phyloP scores from a whole-genome alignment of 2,113 vertebrate genomes.

The Mus musculus region DNA sequence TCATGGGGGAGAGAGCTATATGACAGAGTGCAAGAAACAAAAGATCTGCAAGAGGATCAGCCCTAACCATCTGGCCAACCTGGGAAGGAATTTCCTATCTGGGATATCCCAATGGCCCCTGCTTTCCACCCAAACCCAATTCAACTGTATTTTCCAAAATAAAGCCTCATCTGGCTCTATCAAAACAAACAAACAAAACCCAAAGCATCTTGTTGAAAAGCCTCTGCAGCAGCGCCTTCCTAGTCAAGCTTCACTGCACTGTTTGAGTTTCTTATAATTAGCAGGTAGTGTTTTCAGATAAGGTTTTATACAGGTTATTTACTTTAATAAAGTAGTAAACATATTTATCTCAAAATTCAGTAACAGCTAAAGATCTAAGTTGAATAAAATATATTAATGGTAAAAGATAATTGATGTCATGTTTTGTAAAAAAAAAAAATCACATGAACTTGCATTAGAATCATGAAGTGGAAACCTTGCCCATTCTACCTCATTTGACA shows the following conservation, averaged over 20 bases:
- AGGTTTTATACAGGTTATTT: neutral
- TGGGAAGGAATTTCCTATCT: neutral
- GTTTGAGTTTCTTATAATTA: conserved; percentile 32
- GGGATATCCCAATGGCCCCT: neutral
- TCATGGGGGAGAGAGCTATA: neutral
- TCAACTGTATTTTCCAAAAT: conserved; percentile 65
- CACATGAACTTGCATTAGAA: neutral
- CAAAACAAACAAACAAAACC: neutral
- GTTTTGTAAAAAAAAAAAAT: conserved; percentile 34
- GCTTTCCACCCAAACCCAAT: neutral
- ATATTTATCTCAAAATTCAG: conserved; percentile 9
- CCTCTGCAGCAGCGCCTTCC: neutral
- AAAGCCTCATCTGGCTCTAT: conserved; percentile 48
- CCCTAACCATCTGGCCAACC: neutral
- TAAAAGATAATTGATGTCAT: neutral
- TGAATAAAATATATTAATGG: neutral
- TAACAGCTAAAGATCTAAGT: neutral
- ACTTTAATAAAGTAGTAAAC: conserved; percentile 15
- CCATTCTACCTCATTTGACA: neutral
- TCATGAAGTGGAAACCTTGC: conserved; percentile 10
- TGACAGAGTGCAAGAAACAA: too few species aligned
- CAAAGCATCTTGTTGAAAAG: too few species aligned
- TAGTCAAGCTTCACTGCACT: neutral
- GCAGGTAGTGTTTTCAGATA: neutral
- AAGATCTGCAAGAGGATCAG: neutral